Conservation (phyloP, 2,113 vertebrate genomes). For the Mastomys coucha region DNA sequence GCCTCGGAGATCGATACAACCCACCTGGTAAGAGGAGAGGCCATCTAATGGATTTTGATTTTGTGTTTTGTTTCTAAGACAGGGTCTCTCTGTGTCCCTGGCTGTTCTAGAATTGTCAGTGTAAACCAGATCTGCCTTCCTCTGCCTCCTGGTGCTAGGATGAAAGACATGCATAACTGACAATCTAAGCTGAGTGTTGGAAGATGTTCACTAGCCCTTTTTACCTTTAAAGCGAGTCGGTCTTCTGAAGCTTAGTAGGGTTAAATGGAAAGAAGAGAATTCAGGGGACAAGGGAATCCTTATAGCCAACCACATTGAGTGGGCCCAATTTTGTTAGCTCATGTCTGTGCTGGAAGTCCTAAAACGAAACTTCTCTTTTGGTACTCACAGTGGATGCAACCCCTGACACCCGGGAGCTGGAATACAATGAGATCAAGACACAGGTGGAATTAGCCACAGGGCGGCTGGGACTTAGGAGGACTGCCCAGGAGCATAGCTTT, state of each 20-base stretch:
- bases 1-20: slow-evolving; percentile 93
- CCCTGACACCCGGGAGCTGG: slow-evolving; percentile 92
- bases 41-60: background rate
- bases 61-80: background rate
- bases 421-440: slow-evolving; percentile 93
- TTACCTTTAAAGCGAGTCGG: background rate
- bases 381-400: slow-evolving; percentile 89
- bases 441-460: slow-evolving; percentile 94
- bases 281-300: background rate
- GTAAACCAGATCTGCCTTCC: background rate
- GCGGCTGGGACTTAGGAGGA: slow-evolving; percentile 80
- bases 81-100: background rate
- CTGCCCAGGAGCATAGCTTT: slow-evolving; percentile 85
- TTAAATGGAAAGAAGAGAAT: slow-evolving; percentile 17
- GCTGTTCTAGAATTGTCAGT: background rate
- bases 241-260: background rate
- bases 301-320: background rate
- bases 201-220: background rate
- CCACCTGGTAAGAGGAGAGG: slow-evolving; percentile 90
- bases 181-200: background rate
- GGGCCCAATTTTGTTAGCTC: slow-evolving; percentile 3
- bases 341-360: background rate
- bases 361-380: slow-evolving; percentile 10
- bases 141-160: background rate
- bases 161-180: background rate